Conservation (phyloP, 2,113 vertebrate genomes). For the Hirundichthys speculiger region DNA sequence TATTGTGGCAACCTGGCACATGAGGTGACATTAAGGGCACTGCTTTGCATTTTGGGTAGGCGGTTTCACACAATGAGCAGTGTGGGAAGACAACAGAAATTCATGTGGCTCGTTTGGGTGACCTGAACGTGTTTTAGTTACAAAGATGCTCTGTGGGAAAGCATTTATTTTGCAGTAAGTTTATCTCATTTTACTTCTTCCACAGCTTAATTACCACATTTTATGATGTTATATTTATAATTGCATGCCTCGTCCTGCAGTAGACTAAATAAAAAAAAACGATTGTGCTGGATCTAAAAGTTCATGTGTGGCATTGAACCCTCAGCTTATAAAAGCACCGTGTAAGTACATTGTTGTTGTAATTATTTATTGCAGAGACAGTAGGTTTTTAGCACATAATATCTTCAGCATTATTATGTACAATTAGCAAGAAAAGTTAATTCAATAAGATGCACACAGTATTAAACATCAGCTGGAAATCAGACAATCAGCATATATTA, state of each 20-base stretch:
- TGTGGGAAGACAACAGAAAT: slow-evolving; percentile 2
- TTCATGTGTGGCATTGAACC: no score
- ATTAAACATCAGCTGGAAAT: neutral
- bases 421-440: no score
- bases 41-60: slow-evolving; percentile 45
- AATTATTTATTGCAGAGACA: no score
- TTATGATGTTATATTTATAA: neutral
- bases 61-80: slow-evolving; percentile 18
- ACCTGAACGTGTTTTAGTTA: neutral
- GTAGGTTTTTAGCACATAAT: no score
- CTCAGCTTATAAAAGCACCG: no score
- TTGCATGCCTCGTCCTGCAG: neutral
- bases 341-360: no score
- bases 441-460: neutral
- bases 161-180: no score
- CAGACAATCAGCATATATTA: neutral
- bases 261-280: neutral
- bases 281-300: neutral
- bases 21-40: slow-evolving; percentile 58
- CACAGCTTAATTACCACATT: neutral
- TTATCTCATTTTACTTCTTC: no score
- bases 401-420: no score
- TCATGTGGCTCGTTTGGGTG: neutral
- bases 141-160: neutral
- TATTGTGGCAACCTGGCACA: slow-evolving; percentile 69